Base-by-base conservation (phyloP, 2,888 invertebrate genomes). In the Tachystola acroxantha region DNA sequence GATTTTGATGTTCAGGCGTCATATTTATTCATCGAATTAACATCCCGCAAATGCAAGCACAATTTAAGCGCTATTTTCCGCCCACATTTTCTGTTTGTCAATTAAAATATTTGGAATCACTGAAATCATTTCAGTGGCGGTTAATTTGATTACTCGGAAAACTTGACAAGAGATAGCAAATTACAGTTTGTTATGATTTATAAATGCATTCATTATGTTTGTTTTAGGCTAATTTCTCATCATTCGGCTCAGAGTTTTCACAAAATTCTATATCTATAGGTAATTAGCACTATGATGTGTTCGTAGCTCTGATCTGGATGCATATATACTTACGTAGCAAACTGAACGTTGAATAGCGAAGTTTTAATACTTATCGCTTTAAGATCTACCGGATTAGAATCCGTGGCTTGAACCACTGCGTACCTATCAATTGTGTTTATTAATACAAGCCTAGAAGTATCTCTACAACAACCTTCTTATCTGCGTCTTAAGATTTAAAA, bases 91-190 rank as follows among this genome's bases (percentile, higher is more conserved):
- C 80, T 82, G 82, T 82, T 82, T 82, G 82, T 78, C 84, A 81
- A 80, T 85, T 81, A 81, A 82, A 84, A 82, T 81, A 82, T 79
- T 82, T 81, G 69, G 73, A 78, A 81, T 75, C 76, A 74, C 55
- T 55, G 74, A 79, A 81, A 81, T 82, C 64, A 82, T 82, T 82
- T 74, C 75, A 62, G 71, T 67, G 56, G 69, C 68, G 58, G 70
- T 71, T 78, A 74, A 78, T 77, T 81, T 72, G 64, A 72, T 76
- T 76, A 70, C 50, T 60, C 65, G 50, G 60, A 57, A 57, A 68
- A 64, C 57, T 64, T 40, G 49, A 62, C 60, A 64, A 68, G 66
- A 70, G 60, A 65, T 55, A 56, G 53, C 51, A 64, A 64, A 61
- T 64, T 65, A 55, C 53, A 42, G 47, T 58, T 53, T 42, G 47